phyloP scores from a whole-genome alignment of 92 coral and sea anemone genomes.

The Palythoa grandis region DNA sequence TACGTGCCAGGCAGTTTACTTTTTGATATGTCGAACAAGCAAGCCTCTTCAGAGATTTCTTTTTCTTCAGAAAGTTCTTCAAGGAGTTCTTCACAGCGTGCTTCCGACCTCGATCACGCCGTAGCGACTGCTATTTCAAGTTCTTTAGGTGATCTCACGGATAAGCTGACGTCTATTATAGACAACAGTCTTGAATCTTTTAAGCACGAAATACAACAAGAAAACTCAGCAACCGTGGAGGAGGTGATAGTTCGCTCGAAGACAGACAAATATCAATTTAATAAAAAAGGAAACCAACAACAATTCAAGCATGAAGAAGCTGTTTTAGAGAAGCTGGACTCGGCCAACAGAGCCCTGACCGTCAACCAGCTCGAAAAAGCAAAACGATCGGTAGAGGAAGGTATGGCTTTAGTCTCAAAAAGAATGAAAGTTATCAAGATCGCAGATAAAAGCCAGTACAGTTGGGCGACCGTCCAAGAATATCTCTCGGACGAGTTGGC shows the following conservation, averaged over 20 bases:
- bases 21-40: constrained; percentile 14
- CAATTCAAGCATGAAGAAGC: not conserved
- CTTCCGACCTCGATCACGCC: not conserved
- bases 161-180: not conserved
- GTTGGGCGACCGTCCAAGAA: constrained; percentile 50
- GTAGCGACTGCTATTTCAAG: not conserved
- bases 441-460: constrained; percentile 36
- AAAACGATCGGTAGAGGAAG: constrained; percentile 35
- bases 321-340: constrained; percentile 24
- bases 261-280: not conserved
- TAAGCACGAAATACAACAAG: not conserved
- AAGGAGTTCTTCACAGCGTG: not conserved
- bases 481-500: constrained; percentile 47
- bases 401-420: constrained; percentile 33
- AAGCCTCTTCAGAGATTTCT: constrained; percentile 6
- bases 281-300: constrained; percentile 17
- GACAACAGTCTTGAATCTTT: constrained; percentile 9
- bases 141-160: not conserved
- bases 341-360: not conserved
- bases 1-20: constrained; percentile 22
- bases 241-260: not conserved
- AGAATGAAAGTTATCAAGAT: constrained; percentile 25
- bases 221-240: constrained; percentile 14
- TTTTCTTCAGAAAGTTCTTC: constrained; percentile 2
- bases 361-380: constrained; percentile 9